Evolutionary conservation across 2,113 vertebrate species (phyloP).

Genomic region (Sebastes fasciatus): DNA sequence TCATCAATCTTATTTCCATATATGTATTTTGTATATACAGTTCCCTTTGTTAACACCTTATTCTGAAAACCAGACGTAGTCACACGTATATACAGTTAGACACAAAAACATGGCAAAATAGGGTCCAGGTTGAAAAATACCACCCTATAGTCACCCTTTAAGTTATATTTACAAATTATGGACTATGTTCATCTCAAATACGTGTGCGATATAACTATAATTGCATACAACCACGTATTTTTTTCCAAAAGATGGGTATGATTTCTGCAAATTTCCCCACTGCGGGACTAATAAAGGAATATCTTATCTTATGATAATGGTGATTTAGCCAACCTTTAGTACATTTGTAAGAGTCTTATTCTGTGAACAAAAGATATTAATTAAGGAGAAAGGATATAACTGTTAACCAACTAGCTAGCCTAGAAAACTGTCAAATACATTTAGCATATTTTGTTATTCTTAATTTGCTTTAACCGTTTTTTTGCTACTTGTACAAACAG

Average conservation of each 20-base stretch:
- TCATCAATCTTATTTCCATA: too few species aligned
- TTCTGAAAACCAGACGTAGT: too few species aligned
- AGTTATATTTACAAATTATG: too few species aligned
- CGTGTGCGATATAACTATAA: not conserved
- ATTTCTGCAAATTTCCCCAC: too few species aligned
- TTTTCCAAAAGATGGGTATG: not conserved
- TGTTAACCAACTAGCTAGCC: not conserved
- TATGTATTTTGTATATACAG: too few species aligned
- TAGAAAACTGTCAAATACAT: not conserved
- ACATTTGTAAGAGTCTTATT: not conserved
- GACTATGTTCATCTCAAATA: too few species aligned
- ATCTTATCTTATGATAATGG: not conserved
- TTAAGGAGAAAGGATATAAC: not conserved
- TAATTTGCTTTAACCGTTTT: constrained; percentile 5
- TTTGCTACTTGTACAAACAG: constrained; percentile 3
- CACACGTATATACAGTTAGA: too few species aligned
- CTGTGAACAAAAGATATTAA: not conserved
- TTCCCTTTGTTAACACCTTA: too few species aligned
- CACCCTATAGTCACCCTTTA: too few species aligned
- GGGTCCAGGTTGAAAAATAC: too few species aligned
- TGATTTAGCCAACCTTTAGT: not conserved
- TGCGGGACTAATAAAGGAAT: too few species aligned
- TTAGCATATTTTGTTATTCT: not conserved
- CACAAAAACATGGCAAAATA: too few species aligned
- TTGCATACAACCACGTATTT: not conserved